Percentiles rank a stretch among this genome's conserved stretches.
Conservation (phyloP, 2,113 vertebrate genomes). For the Microtus pennsylvanicus region DNA sequence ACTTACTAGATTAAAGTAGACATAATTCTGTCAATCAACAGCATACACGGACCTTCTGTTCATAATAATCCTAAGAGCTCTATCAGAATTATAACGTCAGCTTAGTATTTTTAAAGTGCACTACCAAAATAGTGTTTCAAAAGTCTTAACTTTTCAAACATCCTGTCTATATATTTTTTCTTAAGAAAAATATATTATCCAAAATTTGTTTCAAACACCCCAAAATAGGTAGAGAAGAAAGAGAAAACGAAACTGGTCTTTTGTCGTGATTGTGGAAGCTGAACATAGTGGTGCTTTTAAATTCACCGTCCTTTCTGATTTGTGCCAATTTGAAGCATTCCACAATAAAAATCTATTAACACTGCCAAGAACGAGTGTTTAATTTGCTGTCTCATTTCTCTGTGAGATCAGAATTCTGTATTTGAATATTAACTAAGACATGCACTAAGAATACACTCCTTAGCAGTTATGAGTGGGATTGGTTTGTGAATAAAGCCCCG, state of each 20-base stretch:
- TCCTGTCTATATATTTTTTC: neutral
- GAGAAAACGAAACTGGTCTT: neutral
- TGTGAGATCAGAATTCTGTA: neutral
- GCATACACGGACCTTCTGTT: neutral
- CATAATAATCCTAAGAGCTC: neutral
- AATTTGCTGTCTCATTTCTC: conserved; percentile 12
- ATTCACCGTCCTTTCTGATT: neutral
- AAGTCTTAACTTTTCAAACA: neutral
- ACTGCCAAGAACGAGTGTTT: neutral
- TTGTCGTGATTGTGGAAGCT: neutral
- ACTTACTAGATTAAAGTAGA: neutral
- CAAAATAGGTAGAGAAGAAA: neutral
- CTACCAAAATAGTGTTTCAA: neutral
- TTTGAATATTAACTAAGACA: neutral
- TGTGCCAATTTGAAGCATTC: conserved; percentile 18
- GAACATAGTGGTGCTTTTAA: neutral
- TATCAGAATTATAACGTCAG: neutral
- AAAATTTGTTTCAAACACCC: conserved; percentile 59
- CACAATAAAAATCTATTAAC: conserved; percentile 13
- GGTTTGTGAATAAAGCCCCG: neutral
- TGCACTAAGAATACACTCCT: neutral
- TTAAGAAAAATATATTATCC: conserved; percentile 10
- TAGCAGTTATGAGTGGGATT: neutral
- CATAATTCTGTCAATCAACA: neutral
- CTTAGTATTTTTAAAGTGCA: conserved; percentile 14